These are phyloP conservation scores for Pangasius sanitwongsei DNA, from an alignment of 2,797 vertebrate species.

Conservation along the genomic window DNA sequence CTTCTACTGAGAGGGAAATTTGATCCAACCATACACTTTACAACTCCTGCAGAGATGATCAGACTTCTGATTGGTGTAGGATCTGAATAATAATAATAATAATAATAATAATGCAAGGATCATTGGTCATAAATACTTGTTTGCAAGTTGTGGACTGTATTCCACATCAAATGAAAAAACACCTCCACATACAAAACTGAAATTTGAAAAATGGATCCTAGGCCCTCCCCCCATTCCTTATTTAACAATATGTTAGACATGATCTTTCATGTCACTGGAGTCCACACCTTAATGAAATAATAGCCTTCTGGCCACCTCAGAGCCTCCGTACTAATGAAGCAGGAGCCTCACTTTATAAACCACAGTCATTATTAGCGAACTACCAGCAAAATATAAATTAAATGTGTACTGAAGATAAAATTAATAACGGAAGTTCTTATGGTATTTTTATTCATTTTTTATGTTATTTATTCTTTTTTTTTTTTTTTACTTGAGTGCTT, in stretches of 20 bases:
- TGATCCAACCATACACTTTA: no score
- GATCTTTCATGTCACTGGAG: background rate
- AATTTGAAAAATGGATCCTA: background rate
- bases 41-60: background rate
- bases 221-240: background rate
- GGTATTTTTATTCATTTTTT: slow-evolving; percentile 56
- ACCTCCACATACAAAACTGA: background rate
- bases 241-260: background rate
- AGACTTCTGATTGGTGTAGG: background rate
- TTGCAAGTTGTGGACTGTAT: background rate
- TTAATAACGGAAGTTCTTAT: slow-evolving; percentile 24
- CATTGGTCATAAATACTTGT: background rate
- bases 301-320: background rate
- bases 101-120: background rate
- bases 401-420: slow-evolving; percentile 73
- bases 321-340: background rate
- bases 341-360: background rate
- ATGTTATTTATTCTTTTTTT: slow-evolving; percentile 69
- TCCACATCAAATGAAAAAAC: background rate
- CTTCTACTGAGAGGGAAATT: background rate
- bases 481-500: slow-evolving; percentile 67
- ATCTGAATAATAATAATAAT: no score
- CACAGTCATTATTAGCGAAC: slow-evolving; percentile 68
- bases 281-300: background rate
- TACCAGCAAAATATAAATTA: slow-evolving; percentile 73